Percentiles rank a stretch among this genome's conserved stretches.
Conservation (phyloP, 2,797 vertebrate species). For the Scleropages formosus region DNA sequence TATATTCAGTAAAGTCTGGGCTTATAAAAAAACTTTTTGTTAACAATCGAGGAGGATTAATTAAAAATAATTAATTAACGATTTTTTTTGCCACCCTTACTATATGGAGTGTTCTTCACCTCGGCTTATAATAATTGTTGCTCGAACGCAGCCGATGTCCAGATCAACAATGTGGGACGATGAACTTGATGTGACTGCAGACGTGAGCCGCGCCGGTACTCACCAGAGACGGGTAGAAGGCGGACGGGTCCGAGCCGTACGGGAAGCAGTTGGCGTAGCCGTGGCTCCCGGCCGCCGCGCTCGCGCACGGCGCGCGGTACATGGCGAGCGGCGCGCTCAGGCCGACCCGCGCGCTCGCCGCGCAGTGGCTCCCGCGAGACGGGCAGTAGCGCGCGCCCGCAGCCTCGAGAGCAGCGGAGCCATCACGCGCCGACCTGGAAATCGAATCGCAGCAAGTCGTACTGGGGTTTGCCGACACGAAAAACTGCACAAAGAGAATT, state of each 20-base stretch:
- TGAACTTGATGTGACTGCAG: too few relatives aligned
- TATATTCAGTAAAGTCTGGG: too few relatives aligned
- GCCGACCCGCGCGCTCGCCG: conserved; percentile 82
- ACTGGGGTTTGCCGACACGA: conserved; percentile 91
- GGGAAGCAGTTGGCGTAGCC: conserved; percentile 89
- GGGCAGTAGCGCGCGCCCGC: conserved; percentile 81
- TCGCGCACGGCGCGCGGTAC: conserved; percentile 83
- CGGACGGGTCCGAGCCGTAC: conserved; percentile 81
- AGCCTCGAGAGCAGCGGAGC: conserved; percentile 71
- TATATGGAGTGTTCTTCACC: too few relatives aligned
- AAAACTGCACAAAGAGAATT: conserved; percentile 81
- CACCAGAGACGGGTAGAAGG: conserved; percentile 89
- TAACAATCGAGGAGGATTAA: too few relatives aligned
- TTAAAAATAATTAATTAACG: too few relatives aligned
- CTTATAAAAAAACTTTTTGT: too few relatives aligned
- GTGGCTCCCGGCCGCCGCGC: conserved; percentile 76
- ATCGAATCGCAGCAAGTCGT: conserved; percentile 91
- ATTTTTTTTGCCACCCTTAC: too few relatives aligned
- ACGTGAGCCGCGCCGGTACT: conserved; percentile 50
- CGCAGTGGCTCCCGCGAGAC: conserved; percentile 80
- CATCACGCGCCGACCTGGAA: conserved; percentile 81
- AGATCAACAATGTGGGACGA: too few relatives aligned
- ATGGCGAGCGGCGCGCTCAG: conserved; percentile 87
- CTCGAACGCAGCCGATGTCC: too few relatives aligned
- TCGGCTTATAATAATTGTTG: too few relatives aligned